Percentiles rank a stretch among this genome's conserved stretches.
Conservation (phyloP, 2,113 vertebrate species). For the Engraulis encrasicolus region DNA sequence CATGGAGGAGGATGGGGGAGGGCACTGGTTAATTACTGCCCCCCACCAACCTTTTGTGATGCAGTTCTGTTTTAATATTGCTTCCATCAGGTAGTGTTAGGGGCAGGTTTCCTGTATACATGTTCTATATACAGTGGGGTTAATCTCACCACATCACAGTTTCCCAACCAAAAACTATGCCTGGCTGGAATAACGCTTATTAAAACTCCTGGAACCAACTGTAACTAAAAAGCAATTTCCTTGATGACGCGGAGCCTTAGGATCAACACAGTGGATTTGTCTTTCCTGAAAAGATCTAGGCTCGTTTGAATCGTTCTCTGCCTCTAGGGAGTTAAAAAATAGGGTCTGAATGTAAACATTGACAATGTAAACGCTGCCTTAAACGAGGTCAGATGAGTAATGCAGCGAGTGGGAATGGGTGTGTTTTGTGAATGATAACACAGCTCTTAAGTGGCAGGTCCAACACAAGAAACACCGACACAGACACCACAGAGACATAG, state of each 20-base stretch:
- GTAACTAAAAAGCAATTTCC: background rate
- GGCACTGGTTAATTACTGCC: too few species aligned
- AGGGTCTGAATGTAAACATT: background rate
- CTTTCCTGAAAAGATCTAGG: background rate
- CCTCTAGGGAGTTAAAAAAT: background rate
- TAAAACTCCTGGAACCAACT: background rate
- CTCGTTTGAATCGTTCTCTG: background rate
- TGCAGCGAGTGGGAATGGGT: background rate
- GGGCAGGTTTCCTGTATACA: background rate
- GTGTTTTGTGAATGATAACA: background rate
- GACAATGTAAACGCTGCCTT: background rate
- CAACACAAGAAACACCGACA: background rate
- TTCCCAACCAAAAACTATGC: background rate
- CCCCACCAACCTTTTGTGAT: too few species aligned
- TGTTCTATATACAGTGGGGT: background rate
- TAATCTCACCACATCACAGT: too few species aligned
- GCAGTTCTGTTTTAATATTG: too few species aligned
- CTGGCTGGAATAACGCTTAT: background rate
- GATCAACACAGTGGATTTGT: background rate
- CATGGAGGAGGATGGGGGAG: too few species aligned
- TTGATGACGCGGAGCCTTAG: background rate
- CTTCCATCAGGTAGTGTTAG: too few species aligned
- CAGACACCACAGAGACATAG: background rate
- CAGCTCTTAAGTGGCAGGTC: background rate
- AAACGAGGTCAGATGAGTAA: background rate